Percentiles rank a stretch among this genome's conserved stretches.
Conservation (phyloP, 2,113 vertebrate species). For the Prietella phreatophila region DNA sequence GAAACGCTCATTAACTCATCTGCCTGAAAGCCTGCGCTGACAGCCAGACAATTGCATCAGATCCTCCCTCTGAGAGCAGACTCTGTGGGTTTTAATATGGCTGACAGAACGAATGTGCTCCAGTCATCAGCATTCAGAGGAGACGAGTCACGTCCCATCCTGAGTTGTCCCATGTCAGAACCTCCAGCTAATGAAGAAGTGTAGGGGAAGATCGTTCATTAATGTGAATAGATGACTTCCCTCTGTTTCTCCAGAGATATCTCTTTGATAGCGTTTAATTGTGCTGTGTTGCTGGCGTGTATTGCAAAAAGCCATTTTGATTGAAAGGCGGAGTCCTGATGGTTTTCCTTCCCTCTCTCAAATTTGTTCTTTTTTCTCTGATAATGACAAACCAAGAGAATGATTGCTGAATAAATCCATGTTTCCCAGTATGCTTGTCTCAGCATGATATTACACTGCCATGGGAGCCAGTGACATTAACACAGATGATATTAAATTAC, state of each 20-base stretch:
- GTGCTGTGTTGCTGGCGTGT: neutral
- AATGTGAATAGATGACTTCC: constrained; percentile 55
- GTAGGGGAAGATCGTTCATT: constrained; percentile 58
- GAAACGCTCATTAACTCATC: constrained; percentile 28
- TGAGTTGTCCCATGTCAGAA: constrained; percentile 53
- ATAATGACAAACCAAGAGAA: neutral
- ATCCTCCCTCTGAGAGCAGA: constrained; percentile 31
- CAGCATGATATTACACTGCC: neutral
- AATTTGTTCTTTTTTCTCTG: neutral
- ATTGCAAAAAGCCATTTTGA: neutral
- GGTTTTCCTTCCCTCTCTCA: neutral
- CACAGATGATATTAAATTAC: neutral
- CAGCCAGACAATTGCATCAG: constrained; percentile 50
- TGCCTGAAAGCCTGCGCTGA: constrained; percentile 16
- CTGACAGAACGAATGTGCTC: constrained; percentile 36
- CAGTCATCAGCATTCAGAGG: constrained; percentile 12
- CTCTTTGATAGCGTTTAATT: constrained; percentile 4
- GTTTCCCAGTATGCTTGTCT: neutral
- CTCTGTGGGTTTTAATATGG: constrained; percentile 33
- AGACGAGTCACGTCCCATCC: constrained; percentile 62
- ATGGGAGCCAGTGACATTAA: neutral
- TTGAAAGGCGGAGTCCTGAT: neutral
- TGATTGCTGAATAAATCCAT: constrained; percentile 14
- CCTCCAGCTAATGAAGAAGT: constrained; percentile 56
- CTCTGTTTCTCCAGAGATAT: constrained; percentile 37